These are phyloP conservation scores for Micoletzkya japonica DNA, from an alignment of 2,888 invertebrate genomes.

Conservation along the genomic window DNA sequence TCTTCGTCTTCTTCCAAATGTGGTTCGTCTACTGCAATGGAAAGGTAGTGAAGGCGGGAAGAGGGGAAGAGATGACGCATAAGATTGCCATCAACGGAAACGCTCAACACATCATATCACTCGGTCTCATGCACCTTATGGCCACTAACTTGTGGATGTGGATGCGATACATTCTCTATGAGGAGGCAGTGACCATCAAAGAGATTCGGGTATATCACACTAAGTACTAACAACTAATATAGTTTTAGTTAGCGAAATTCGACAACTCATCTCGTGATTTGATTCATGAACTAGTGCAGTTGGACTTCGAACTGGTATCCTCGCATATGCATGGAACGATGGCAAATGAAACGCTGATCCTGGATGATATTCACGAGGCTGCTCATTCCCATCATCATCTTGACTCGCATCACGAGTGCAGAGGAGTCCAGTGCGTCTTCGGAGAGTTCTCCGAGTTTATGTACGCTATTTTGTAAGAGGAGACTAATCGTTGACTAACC, in stretches of 20 bases:
- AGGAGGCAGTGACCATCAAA: conserved; percentile 48
- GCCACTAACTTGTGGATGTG: conserved; percentile 53
- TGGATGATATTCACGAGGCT: not conserved
- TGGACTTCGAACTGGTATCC: too few relatives aligned
- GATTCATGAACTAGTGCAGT: not conserved
- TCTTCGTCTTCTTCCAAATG: conserved; percentile 38
- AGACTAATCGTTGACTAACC: too few relatives aligned
- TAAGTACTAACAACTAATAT: not conserved
- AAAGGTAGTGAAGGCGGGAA: conserved; percentile 37
- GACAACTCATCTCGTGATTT: conserved; percentile 17
- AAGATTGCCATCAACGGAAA: conserved; percentile 47
- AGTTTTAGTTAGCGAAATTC: conserved; percentile 22
- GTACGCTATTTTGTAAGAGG: conserved; percentile 26
- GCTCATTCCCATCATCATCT: conserved; percentile 17
- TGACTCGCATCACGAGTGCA: conserved; percentile 32
- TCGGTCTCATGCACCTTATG: conserved; percentile 49
- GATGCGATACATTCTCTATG: conserved; percentile 48
- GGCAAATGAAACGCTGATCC: too few relatives aligned
- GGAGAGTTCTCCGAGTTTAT: conserved; percentile 49
- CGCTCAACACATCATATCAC: conserved; percentile 32
- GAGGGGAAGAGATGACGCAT: not conserved
- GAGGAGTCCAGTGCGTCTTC: conserved; percentile 46
- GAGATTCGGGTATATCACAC: conserved; percentile 35
- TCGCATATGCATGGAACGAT: too few relatives aligned
- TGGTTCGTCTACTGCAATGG: conserved; percentile 55